Evolutionary conservation across 2,888 invertebrate species (phyloP), one percentile per base, ranked within the genome.

Genomic region (Hyppa rectilinea): DNA sequence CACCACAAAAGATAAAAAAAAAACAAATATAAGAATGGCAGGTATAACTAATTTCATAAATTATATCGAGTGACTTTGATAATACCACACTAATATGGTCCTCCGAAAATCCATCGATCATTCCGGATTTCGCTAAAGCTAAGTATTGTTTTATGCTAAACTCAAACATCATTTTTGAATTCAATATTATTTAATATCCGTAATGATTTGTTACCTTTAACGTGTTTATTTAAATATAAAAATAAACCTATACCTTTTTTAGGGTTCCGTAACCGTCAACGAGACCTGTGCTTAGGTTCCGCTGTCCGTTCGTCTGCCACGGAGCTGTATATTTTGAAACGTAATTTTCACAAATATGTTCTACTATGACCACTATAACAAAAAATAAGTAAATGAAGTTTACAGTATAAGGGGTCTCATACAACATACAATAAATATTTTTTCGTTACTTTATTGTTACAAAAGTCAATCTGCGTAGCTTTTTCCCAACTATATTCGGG

Each of bases 131-230:
- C 70, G 77, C 78, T 61, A 79, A 86, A 85, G 88, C 87, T 88
- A 88, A 91, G 89, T 88, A 91, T 91, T 91, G 89, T 90, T 90
- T 91, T 87, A 87, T 87, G 85, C 84, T 86, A 84, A 88, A 90
- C 79, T 81, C 78, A 79, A 77, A 79, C 66, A 81, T 80, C 71
- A 77, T 79, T 80, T 80, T 77, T 73, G 38, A 58, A 77, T 78
- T 80, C 38, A 72, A 72, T 72, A 50, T 67, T 52, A 31, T 68
- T 47, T 52, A 40, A 56, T 38, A 52, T 49, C 31, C 58, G 56
- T 50, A 55, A 62, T 76, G 82, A 68, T 68, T 66, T 67, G 68
- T 64, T 60, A 43, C 61, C 34, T 65, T 49, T 20, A 23, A 43
- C 6, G 5, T 43, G 52, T n/a, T 36, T 31, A 49, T 29, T 52